phyloP scores from a whole-genome alignment of 2,888 invertebrate species.

The Plagiodera versicolora region DNA sequence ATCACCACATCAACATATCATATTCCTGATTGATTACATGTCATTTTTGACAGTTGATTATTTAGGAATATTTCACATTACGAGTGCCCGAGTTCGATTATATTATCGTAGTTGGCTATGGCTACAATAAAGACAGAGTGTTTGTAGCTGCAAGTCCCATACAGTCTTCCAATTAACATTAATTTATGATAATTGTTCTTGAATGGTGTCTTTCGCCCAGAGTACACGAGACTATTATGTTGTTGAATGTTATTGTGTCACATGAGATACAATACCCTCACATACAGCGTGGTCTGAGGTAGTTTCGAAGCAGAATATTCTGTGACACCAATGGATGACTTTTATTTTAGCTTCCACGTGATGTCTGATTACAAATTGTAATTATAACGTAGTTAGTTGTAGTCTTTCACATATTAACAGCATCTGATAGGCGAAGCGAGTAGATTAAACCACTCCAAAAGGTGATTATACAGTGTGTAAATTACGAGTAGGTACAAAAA shows the following conservation, averaged over 20 bases:
- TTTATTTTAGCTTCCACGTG: neutral
- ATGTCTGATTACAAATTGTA: neutral
- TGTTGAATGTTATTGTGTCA: neutral
- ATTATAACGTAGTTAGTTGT: neutral
- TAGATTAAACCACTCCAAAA: neutral
- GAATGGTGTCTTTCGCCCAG: slow-evolving; percentile 11
- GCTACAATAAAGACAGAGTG: neutral
- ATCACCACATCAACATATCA: too few species aligned
- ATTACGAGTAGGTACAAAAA: neutral
- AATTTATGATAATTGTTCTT: slow-evolving; percentile 14
- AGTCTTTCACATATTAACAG: neutral
- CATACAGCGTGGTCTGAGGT: neutral
- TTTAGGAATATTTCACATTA: too few species aligned
- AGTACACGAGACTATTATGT: neutral
- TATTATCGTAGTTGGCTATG: neutral
- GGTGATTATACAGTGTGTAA: neutral
- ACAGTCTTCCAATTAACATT: slow-evolving; percentile 10
- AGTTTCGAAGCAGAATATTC: too few species aligned
- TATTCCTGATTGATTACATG: too few species aligned
- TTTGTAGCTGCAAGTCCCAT: neutral
- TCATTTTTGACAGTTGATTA: too few species aligned
- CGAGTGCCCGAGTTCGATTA: neutral
- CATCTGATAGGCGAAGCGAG: neutral
- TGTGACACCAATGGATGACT: neutral
- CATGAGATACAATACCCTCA: neutral